Percentiles rank a stretch among this genome's conserved stretches.
These are phyloP conservation scores for Cervus canadensis DNA, from an alignment of 2,113 vertebrate genomes.

Conservation along the genomic window DNA sequence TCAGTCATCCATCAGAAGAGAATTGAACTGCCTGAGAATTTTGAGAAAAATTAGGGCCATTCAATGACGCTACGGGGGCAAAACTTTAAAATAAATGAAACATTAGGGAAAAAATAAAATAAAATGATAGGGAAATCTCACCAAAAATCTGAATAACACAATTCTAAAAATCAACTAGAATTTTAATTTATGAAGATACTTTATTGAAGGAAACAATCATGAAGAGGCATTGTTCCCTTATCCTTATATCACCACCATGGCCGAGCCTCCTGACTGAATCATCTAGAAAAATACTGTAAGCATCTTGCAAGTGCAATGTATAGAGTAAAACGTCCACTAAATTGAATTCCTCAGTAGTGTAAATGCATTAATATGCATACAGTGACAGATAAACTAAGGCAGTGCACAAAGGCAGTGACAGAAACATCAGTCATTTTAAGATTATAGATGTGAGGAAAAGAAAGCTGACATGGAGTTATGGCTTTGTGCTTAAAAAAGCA, in stretches of 20 bases:
- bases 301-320: not conserved
- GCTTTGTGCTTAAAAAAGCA: not conserved
- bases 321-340: not conserved
- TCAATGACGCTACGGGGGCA: not conserved
- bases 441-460: not conserved
- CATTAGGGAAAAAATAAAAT: not conserved
- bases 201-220: not conserved
- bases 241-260: not conserved
- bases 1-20: not conserved
- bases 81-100: not conserved
- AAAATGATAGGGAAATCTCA: not conserved
- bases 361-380: not conserved
- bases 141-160: not conserved
- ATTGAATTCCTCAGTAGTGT: not conserved
- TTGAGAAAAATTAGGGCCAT: not conserved
- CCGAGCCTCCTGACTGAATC: not conserved
- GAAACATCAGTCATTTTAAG: fast-evolving
- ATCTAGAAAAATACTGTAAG: not conserved
- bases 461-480: not conserved
- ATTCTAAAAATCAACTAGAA: not conserved
- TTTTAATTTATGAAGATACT: not conserved
- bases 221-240: not conserved
- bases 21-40: not conserved
- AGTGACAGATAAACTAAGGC: not conserved
- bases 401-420: not conserved